A percentile compares a stretch with the other conserved stretches of the same genome.
These are phyloP conservation scores for Cichlasoma orientale DNA, from an alignment of 2,797 vertebrate species.

Conservation along the genomic window DNA sequence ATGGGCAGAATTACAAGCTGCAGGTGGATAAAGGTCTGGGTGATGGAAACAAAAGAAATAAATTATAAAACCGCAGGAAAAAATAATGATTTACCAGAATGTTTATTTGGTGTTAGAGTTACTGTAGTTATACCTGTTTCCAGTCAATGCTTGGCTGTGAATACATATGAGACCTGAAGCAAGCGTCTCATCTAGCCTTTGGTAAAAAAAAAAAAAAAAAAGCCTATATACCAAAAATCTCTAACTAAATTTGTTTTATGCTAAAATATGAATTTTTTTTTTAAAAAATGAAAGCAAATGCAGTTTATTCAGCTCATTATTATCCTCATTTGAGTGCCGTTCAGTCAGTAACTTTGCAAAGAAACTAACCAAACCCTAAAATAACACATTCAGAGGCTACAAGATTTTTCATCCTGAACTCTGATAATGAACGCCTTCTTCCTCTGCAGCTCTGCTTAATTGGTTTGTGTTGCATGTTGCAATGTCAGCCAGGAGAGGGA, in stretches of 20 bases:
- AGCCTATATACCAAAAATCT: no score
- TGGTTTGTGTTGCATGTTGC: constrained; percentile 29
- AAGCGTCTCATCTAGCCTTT: not conserved
- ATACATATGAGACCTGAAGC: fast-evolving
- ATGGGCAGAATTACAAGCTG: not conserved
- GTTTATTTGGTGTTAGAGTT: not conserved
- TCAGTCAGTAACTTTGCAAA: not conserved
- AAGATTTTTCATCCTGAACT: not conserved
- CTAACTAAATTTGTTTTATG: no score
- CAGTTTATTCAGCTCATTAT: not conserved
- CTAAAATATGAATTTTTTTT: fast-evolving
- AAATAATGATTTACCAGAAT: not conserved
- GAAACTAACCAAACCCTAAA: not conserved
- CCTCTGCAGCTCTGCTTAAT: constrained; percentile 9
- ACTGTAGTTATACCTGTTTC: not conserved
- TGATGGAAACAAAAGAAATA: not conserved
- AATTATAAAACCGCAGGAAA: not conserved
- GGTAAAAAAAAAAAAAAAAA: no score
- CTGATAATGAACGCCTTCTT: constrained; percentile 20
- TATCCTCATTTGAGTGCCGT: not conserved
- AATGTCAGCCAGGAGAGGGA: constrained; percentile 68
- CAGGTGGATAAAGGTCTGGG: not conserved
- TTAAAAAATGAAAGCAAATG: not conserved
- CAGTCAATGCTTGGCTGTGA: not conserved
- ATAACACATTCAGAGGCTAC: constrained; percentile 4